Evolutionary conservation across 2,797 vertebrate genomes (phyloP).

Genomic region (Leuciscus waleckii): DNA sequence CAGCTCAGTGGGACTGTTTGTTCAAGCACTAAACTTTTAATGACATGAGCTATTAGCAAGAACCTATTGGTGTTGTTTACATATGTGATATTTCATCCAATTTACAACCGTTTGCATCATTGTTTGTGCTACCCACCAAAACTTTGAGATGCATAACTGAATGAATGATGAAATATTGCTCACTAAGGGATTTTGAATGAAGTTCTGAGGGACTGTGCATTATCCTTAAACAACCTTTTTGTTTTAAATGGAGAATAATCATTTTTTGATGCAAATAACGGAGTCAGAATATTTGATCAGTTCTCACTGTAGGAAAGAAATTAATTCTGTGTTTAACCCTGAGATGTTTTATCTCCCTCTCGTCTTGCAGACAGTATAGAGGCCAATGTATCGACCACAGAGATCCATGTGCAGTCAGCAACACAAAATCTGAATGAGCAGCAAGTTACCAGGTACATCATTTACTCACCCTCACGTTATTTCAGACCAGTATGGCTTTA

Average conservation of each 20-base stretch:
- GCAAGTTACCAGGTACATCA: slow-evolving; percentile 88
- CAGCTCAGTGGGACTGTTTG: slow-evolving; percentile 26
- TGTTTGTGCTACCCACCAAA: not conserved
- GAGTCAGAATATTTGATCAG: not conserved
- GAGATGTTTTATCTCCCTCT: slow-evolving; percentile 27
- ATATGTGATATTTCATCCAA: slow-evolving; percentile 13
- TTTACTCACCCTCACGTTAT: not conserved
- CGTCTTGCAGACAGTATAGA: slow-evolving; percentile 66
- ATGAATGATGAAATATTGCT: not conserved
- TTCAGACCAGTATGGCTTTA: not conserved
- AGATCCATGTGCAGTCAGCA: slow-evolving; percentile 82
- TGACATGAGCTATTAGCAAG: slow-evolving; percentile 5
- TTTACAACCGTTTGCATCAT: slow-evolving; percentile 28
- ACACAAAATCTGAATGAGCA: slow-evolving; percentile 89
- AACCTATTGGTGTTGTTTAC: slow-evolving; percentile 26
- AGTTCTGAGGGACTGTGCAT: slow-evolving; percentile 1
- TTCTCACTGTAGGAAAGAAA: not conserved
- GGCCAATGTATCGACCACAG: slow-evolving; percentile 58
- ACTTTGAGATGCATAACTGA: slow-evolving; percentile 6
- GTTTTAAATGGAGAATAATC: not conserved
- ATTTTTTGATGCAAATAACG: not conserved
- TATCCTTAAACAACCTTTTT: not conserved
- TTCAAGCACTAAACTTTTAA: slow-evolving; percentile 34
- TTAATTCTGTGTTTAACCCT: not conserved
- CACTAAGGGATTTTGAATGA: slow-evolving; percentile 2